A percentile compares a stretch with the other conserved stretches of the same genome.
Evolutionary conservation across 2,113 vertebrate genomes (phyloP).

Genomic region (Notiomystis cincta): DNA sequence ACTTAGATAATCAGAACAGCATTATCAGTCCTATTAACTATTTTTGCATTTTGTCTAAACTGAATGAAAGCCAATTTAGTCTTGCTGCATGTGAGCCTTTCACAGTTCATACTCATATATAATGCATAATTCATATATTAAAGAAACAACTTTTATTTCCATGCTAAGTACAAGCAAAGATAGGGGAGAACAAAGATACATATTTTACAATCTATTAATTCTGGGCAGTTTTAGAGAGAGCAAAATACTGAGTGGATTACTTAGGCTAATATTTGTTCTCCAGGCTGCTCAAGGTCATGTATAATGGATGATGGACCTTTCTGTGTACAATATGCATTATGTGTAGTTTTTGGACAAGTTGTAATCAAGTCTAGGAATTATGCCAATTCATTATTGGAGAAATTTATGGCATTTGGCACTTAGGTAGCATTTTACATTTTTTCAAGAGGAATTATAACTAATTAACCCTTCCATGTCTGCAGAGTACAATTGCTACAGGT

Average conservation of each 20-base stretch:
- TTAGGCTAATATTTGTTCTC: not conserved
- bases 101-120: not conserved
- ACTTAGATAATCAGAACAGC: not conserved
- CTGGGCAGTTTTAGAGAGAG: not conserved
- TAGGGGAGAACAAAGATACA: not conserved
- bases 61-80: not conserved
- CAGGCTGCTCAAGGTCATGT: not conserved
- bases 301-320: slow-evolving; percentile 25
- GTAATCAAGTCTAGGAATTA: slow-evolving; percentile 21
- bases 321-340: slow-evolving; percentile 7
- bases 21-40: not conserved
- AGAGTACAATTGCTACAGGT: not conserved
- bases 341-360: not conserved
- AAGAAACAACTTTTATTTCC: not conserved
- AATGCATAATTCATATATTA: not conserved
- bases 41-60: not conserved
- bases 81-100: not conserved
- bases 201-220: slow-evolving; percentile 21
- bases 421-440: not conserved
- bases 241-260: not conserved
- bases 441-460: not conserved
- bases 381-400: not conserved
- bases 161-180: not conserved
- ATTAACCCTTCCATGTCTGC: not conserved
- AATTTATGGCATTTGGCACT: not conserved